Evolutionary conservation across 2,888 invertebrate genomes (phyloP).

Genomic region (Lamellibrachia columna): DNA sequence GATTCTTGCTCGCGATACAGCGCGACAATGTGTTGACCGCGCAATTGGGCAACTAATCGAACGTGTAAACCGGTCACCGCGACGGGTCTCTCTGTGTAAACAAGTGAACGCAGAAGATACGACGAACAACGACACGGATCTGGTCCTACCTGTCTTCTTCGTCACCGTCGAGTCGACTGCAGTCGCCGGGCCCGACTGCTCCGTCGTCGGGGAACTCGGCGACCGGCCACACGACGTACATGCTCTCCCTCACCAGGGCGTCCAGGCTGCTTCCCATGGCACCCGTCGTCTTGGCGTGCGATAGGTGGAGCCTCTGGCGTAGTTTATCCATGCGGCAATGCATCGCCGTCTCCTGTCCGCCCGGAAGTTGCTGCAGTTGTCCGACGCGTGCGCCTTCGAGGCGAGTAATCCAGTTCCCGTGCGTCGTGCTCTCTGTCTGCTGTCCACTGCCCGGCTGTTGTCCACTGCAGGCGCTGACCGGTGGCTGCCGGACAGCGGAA

Average conservation of each 20-base stretch:
- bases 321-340: slow-evolving; percentile 29
- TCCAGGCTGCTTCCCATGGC: slow-evolving; percentile 40
- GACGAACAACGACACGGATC: not conserved
- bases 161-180: not conserved
- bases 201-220: slow-evolving; percentile 25
- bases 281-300: slow-evolving; percentile 31
- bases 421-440: not conserved
- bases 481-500: not conserved
- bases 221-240: slow-evolving; percentile 50
- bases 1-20: too few species aligned
- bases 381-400: not conserved
- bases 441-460: not conserved
- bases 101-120: not conserved
- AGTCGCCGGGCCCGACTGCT: not conserved
- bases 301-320: slow-evolving; percentile 26
- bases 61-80: too few species aligned
- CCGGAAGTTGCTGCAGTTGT: not conserved
- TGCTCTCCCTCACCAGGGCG: slow-evolving; percentile 47
- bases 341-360: not conserved
- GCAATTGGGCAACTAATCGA: too few species aligned
- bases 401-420: not conserved
- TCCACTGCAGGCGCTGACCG: not conserved
- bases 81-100: not conserved
- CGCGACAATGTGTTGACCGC: too few species aligned
- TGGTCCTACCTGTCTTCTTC: slow-evolving; percentile 10